Conservation (phyloP, 2,113 vertebrate genomes). For the Halichoerus grypus region DNA sequence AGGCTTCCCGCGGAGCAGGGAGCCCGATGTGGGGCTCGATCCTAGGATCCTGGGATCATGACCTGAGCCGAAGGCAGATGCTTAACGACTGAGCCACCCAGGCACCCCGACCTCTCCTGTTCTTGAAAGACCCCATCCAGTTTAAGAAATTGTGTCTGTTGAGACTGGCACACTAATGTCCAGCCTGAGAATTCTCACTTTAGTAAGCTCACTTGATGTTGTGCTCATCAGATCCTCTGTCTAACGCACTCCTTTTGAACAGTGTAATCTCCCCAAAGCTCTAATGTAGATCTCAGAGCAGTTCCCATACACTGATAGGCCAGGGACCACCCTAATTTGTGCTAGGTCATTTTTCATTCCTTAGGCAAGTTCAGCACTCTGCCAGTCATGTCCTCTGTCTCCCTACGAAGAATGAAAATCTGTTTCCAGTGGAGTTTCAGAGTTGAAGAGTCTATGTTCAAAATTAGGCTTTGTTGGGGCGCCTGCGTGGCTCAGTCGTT, state of each 20-base stretch:
- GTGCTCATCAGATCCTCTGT: not conserved
- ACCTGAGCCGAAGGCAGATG: too few species aligned
- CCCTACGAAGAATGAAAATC: not conserved
- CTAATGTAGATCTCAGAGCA: not conserved
- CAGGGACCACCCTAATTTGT: not conserved
- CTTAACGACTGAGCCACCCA: too few species aligned
- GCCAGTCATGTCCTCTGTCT: not conserved
- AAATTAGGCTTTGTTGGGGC: conserved; percentile 10
- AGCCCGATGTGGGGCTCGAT: too few species aligned
- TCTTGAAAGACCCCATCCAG: not conserved
- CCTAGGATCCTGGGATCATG: too few species aligned
- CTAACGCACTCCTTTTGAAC: not conserved
- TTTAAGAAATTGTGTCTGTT: not conserved
- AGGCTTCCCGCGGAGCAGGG: too few species aligned
- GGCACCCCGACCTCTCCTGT: not conserved
- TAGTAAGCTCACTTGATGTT: not conserved
- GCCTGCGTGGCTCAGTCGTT: too few species aligned
- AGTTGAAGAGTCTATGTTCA: not conserved
- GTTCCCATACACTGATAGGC: not conserved
- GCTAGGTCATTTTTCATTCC: not conserved
- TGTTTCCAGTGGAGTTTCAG: not conserved
- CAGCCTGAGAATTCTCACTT: not conserved
- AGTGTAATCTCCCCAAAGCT: not conserved
- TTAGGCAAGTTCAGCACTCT: not conserved
- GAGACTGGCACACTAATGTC: not conserved